Conservation (phyloP, 2,888 invertebrate genomes). For the Cyclophora punctaria region DNA sequence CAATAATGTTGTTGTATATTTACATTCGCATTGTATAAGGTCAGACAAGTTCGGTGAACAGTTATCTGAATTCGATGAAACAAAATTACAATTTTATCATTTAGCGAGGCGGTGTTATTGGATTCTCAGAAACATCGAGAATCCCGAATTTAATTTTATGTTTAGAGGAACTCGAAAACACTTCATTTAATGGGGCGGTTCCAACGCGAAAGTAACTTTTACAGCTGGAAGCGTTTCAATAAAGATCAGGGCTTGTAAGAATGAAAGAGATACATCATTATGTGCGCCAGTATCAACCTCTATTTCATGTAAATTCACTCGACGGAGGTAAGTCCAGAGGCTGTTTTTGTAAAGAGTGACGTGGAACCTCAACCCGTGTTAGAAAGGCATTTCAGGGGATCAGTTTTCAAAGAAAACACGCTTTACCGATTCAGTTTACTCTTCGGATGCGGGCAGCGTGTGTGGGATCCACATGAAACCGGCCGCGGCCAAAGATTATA, state of each 20-base stretch:
- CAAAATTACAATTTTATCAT: slow-evolving; percentile 45
- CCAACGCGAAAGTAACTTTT: slow-evolving; percentile 19
- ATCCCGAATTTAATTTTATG: slow-evolving; percentile 36
- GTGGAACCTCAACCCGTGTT: slow-evolving; percentile 29
- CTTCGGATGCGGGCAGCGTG: slow-evolving; percentile 23
- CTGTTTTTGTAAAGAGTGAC: slow-evolving; percentile 30
- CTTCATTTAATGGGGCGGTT: slow-evolving; percentile 27
- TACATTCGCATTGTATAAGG: not conserved
- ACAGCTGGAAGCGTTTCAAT: slow-evolving; percentile 15
- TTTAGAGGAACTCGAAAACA: slow-evolving; percentile 29
- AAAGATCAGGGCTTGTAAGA: slow-evolving; percentile 9
- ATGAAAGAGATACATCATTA: slow-evolving; percentile 12
- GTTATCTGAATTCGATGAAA: slow-evolving; percentile 37
- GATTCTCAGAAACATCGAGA: slow-evolving; percentile 39
- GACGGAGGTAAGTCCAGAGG: slow-evolving; percentile 7
- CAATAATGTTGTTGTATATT: too few species aligned
- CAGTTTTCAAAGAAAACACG: slow-evolving; percentile 53
- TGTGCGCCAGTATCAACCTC: slow-evolving; percentile 8
- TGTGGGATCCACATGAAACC: slow-evolving; percentile 28
- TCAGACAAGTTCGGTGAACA: slow-evolving; percentile 18
- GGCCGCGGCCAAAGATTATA: slow-evolving; percentile 31
- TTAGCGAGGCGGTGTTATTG: slow-evolving; percentile 42
- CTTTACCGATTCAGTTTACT: slow-evolving; percentile 36
- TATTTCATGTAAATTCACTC: slow-evolving; percentile 19
- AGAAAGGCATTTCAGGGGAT: slow-evolving; percentile 36